phyloP scores from a whole-genome alignment of 2,113 vertebrate species.

The Marmota flaviventris region DNA sequence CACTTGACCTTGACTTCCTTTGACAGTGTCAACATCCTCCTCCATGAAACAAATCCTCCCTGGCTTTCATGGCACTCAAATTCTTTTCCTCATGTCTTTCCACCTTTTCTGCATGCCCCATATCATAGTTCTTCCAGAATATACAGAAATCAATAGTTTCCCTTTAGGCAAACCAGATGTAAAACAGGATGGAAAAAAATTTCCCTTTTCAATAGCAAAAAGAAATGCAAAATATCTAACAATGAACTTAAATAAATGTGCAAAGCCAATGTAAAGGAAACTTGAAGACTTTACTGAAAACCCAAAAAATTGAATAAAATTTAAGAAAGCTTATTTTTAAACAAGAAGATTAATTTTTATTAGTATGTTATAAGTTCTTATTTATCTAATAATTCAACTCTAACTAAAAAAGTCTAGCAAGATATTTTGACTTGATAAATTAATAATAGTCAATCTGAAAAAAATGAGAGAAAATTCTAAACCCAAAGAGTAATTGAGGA shows the following conservation, averaged over 20 bases:
- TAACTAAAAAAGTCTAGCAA: background rate
- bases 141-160: background rate
- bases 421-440: slow-evolving; percentile 14
- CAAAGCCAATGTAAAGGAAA: slow-evolving; percentile 1
- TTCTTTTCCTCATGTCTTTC: background rate
- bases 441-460: slow-evolving; percentile 26
- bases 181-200: slow-evolving; percentile 40
- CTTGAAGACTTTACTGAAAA: background rate
- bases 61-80: background rate
- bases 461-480: slow-evolving; percentile 33
- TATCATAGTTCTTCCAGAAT: slow-evolving; percentile 20
- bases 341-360: background rate
- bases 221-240: background rate
- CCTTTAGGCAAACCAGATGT: background rate
- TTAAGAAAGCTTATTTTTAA: background rate
- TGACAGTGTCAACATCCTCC: background rate
- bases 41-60: background rate
- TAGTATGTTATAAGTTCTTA: background rate
- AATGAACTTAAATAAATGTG: slow-evolving; percentile 10
- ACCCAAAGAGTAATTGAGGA: slow-evolving; percentile 11
- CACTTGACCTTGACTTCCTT: background rate
- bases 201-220: background rate
- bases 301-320: slow-evolving; percentile 34
- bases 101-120: background rate
- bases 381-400: slow-evolving; percentile 29